Evolutionary conservation across 2,888 invertebrate genomes (phyloP), one percentile per base, ranked within the genome.

Genomic region (Chymomyza caudatula): DNA sequence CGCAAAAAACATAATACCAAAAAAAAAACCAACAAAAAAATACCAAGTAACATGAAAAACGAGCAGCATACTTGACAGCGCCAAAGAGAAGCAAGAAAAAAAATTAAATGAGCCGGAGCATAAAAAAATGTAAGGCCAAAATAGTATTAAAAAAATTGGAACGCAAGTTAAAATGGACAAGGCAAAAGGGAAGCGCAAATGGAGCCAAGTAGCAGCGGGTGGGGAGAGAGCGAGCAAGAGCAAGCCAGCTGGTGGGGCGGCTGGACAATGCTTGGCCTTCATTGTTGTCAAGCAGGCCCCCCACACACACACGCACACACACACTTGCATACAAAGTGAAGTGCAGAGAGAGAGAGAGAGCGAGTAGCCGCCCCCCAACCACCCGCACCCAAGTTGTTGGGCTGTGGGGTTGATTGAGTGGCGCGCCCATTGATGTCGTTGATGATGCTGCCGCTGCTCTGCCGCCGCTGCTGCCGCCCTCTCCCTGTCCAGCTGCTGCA

Each of bases 211-310:
- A 20, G 43, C 20, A 53, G 51, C 54, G 58, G 20, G 22, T 53
- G 13, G 22, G 22, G 37, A 15, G 57, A 59, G 53, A 29, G 52
- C 25, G 44, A 61, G 63, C 57, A 51, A 59, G 51, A 59, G 57
- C 8, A 19, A 17, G 15, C 44, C 47, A 20, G 25, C 4, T 47
- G 60, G 53, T 25, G 54, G 5, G 23, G 59, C 47, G 78, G 72
- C 78, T 80, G 80, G 80, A 80, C 80, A 80, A 80, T 84, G 76
- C 80, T 84, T 86, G 80, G 86, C 86, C 80, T 80, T 80, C 80
- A 80, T 81, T 81, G 86, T 81, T 81, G 80, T 81, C 86, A 81
- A 74, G 86, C 86, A 44, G 44, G n/a, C n/a, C n/a, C n/a, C 4
- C 29, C 54, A 60, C 61, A 8, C 15, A 47, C 55, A 54, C 29